A percentile compares a stretch with the other conserved stretches of the same genome.
Evolutionary conservation across 1,140 invertebrate genomes (phyloP).

Genomic region (Drosophila tropicalis): DNA sequence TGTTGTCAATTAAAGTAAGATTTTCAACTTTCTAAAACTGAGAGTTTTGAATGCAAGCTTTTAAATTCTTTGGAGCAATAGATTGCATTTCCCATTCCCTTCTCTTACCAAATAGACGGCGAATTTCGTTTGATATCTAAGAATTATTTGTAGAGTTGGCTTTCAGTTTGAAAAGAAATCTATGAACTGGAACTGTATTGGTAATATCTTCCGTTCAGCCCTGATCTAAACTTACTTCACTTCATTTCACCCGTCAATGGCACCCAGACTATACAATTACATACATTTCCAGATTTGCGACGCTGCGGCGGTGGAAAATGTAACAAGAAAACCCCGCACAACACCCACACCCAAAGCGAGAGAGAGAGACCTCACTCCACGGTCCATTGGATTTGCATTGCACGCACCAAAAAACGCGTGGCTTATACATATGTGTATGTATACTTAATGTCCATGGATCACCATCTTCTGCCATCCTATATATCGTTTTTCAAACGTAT

Average conservation of each 20-base stretch:
- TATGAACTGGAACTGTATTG: too few relatives aligned
- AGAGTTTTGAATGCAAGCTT: too few relatives aligned
- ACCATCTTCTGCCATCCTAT: constrained; percentile 32
- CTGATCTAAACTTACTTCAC: constrained; percentile 8
- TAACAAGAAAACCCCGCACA: constrained; percentile 23
- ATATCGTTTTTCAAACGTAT: constrained; percentile 71
- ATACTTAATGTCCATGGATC: constrained; percentile 6
- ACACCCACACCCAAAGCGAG: constrained; percentile 1
- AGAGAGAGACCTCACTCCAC: constrained; percentile 19
- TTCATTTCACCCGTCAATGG: constrained; percentile 23
- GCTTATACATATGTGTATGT: constrained; percentile 15
- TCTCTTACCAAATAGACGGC: neutral
- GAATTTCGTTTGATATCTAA: constrained; percentile 3
- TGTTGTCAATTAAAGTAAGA: too few relatives aligned
- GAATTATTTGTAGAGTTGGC: neutral
- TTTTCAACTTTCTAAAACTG: too few relatives aligned
- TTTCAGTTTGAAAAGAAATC: neutral
- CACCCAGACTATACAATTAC: constrained; percentile 6
- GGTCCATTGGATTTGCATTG: constrained; percentile 72
- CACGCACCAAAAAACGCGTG: constrained; percentile 75
- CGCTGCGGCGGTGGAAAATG: constrained; percentile 12
- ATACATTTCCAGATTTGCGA: constrained; percentile 14
- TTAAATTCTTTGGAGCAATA: too few relatives aligned
- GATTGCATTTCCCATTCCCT: too few relatives aligned
- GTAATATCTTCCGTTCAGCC: neutral